Conservation (phyloP, 2,888 invertebrate species). For the Anaspis maculata region DNA sequence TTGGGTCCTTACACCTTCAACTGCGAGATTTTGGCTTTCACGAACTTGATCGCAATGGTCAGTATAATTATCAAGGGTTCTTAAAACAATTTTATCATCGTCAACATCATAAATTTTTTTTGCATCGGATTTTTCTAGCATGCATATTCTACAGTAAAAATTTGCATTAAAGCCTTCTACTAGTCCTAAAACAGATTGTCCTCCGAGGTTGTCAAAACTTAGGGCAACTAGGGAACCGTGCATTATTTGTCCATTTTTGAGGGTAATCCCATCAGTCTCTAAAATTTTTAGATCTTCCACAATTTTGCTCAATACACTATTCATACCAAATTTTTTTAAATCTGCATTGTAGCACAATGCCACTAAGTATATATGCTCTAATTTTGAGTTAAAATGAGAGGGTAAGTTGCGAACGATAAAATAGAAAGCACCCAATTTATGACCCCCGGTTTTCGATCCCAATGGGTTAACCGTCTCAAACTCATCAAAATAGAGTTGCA, state of each 20-base stretch:
- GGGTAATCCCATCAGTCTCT: conserved; percentile 9
- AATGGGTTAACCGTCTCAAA: too few species aligned
- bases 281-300: conserved; percentile 12
- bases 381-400: conserved; percentile 4
- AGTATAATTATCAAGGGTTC: background rate
- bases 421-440: conserved; percentile 17
- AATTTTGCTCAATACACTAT: conserved; percentile 9
- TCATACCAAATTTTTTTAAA: conserved; percentile 8
- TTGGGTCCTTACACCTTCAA: too few species aligned
- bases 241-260: conserved; percentile 1
- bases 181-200: conserved; percentile 16
- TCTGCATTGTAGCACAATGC: conserved; percentile 12
- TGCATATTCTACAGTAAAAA: conserved; percentile 20
- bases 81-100: background rate
- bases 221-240: conserved; percentile 13
- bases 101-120: conserved; percentile 6
- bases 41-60: background rate
- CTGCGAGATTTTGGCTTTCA: too few species aligned
- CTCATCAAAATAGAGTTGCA: conserved; percentile 17
- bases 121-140: conserved; percentile 7
- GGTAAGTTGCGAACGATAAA: conserved; percentile 14
- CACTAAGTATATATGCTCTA: conserved; percentile 13
- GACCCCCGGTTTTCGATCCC: conserved; percentile 15
- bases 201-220: conserved; percentile 18
- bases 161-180: conserved; percentile 21